Percentiles rank a stretch among this genome's conserved stretches.
These are phyloP conservation scores for Lamprotornis superbus DNA, from an alignment of 2,113 vertebrate genomes.

Conservation along the genomic window DNA sequence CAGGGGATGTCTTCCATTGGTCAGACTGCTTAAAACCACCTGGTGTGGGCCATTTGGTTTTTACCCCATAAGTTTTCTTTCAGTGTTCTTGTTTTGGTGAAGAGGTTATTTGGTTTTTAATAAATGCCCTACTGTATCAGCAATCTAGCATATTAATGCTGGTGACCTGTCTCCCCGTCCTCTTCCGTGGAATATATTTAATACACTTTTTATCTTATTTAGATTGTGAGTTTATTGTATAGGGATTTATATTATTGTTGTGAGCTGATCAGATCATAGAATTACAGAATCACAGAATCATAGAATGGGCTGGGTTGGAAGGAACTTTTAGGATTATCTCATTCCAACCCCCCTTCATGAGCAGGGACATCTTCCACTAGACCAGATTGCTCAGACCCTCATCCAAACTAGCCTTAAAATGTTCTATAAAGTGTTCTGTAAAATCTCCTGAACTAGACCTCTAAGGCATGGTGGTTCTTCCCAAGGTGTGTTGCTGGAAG, in stretches of 20 bases:
- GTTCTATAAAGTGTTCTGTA: background rate
- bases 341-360: background rate
- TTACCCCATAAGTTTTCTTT: background rate
- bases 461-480: background rate
- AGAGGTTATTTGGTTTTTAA: background rate
- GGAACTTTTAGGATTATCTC: background rate
- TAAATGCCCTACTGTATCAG: background rate
- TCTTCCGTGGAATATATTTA: background rate
- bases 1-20: background rate
- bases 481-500: background rate
- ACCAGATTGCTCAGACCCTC: background rate
- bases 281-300: background rate
- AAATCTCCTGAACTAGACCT: background rate
- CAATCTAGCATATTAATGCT: background rate
- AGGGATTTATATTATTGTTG: background rate
- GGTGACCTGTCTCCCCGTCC: background rate
- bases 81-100: background rate
- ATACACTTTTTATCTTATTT: background rate
- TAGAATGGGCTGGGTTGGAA: background rate
- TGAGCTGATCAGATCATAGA: background rate
- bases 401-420: background rate
- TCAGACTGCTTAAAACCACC: background rate
- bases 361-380: background rate
- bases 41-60: fast-evolving
- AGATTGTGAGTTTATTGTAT: fast-evolving